Base-by-base conservation (phyloP, 1,140 invertebrate genomes). In the Bombus turneri region DNA sequence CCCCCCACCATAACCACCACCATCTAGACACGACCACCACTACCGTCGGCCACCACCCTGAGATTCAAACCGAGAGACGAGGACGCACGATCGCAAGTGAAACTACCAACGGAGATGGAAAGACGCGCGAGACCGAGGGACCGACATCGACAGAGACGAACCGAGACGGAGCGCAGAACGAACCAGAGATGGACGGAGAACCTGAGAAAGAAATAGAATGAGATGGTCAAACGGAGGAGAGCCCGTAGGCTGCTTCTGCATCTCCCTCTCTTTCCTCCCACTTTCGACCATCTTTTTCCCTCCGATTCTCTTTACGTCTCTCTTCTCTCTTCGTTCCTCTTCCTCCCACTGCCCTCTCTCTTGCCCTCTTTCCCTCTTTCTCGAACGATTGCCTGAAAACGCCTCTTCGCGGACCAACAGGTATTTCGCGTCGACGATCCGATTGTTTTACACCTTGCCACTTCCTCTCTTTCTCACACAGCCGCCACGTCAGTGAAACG, bases 1-100 rank as follows among this genome's bases (percentile, higher is more conserved):
- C 93, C 92, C 92, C 91, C 83, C 86, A 92, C 87, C 91, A 90
- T 86, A 90, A 37, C 87, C 83, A 92, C 88, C 91, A 92, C 87
- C 89, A 91, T 89, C 86, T 84, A 86, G 82, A 87, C 87, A 59
- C 87, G 80, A 89, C 83, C 84, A 89, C 86, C 86, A 91, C 86
- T 83, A 92, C 86, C 78, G 75, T 85, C 86, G 80, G 80, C 89
- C 86, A 87, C 83, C 86, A 91, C 87, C 90, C 91, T 88, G 88
- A 89, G 81, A 87, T 91, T 78, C 81, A 43, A 68, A 81, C 66
- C 73, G 80, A 73, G 77, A 34, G 72, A 89, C 84, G 80, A 89
- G 57, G 86, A 91, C 62, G 59, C 75, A 79, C 68, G 75, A 82
- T 76, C 76, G 57, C 81, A 57, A 89, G 75, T 68, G 57, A 69